Evolutionary conservation across 2,113 vertebrate genomes (phyloP).

Genomic region (Vidua chalybeata): DNA sequence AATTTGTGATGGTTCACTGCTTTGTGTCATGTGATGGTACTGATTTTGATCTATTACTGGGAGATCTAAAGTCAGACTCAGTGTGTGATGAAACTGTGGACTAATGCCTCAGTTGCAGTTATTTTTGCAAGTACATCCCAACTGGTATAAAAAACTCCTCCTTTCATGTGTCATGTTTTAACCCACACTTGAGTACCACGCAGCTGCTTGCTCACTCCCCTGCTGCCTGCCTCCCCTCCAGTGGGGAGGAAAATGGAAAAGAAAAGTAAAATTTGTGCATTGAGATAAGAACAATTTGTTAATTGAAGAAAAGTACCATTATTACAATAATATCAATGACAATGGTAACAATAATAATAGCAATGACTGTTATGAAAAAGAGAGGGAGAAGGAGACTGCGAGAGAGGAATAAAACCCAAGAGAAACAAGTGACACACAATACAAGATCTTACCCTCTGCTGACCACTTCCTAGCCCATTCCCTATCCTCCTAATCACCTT

Average conservation of each 20-base stretch:
- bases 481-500: background rate
- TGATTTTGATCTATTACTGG: background rate
- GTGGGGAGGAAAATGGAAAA: background rate
- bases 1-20: background rate
- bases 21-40: background rate
- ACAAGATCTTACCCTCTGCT: background rate
- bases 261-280: background rate
- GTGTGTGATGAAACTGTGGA: background rate
- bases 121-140: background rate
- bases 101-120: background rate
- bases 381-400: background rate
- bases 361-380: background rate
- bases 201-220: background rate
- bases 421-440: background rate
- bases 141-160: background rate
- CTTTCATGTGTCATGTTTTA: background rate
- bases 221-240: background rate
- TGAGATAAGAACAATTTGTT: background rate
- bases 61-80: background rate
- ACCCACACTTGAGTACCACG: background rate
- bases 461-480: too few species aligned
- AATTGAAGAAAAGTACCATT: background rate
- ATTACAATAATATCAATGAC: background rate
- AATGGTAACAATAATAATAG: background rate
- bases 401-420: background rate